A percentile compares a stretch with the other conserved stretches of the same genome.
phyloP scores from a whole-genome alignment of 2,113 vertebrate species.

The Puma concolor region DNA sequence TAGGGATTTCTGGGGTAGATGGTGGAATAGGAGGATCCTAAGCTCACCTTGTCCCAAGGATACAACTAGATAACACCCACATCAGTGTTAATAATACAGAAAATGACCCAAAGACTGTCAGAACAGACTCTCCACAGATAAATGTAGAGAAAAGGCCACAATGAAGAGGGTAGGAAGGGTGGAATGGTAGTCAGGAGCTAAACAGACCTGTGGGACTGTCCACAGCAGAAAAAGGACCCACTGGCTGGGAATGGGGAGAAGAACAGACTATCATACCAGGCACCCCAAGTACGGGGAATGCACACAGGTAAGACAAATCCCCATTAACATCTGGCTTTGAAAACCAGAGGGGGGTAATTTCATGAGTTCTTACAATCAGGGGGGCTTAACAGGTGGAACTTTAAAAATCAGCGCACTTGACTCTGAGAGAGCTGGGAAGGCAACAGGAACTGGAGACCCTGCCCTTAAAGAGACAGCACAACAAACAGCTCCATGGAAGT shows the following conservation, averaged over 20 bases:
- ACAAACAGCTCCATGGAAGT: neutral
- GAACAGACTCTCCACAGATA: neutral
- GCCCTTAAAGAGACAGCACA: neutral
- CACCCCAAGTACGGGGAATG: neutral
- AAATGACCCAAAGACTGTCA: neutral
- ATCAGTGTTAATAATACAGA: neutral
- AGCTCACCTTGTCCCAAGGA: neutral
- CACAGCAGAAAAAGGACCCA: neutral
- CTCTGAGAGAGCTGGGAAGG: neutral
- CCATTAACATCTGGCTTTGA: neutral
- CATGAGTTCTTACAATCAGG: neutral
- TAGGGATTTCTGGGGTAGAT: neutral
- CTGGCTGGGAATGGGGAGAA: neutral
- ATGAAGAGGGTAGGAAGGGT: neutral
- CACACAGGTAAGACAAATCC: neutral
- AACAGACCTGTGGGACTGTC: neutral
- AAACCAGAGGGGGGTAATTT: neutral
- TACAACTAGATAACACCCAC: neutral
- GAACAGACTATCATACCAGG: neutral
- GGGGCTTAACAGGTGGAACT: neutral
- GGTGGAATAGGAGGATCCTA: neutral
- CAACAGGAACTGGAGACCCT: neutral
- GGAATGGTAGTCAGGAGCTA: neutral
- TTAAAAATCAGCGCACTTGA: neutral
- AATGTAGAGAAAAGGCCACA: neutral